Base-by-base conservation (phyloP, 2,113 vertebrate genomes). In the Anolis sagrei region DNA sequence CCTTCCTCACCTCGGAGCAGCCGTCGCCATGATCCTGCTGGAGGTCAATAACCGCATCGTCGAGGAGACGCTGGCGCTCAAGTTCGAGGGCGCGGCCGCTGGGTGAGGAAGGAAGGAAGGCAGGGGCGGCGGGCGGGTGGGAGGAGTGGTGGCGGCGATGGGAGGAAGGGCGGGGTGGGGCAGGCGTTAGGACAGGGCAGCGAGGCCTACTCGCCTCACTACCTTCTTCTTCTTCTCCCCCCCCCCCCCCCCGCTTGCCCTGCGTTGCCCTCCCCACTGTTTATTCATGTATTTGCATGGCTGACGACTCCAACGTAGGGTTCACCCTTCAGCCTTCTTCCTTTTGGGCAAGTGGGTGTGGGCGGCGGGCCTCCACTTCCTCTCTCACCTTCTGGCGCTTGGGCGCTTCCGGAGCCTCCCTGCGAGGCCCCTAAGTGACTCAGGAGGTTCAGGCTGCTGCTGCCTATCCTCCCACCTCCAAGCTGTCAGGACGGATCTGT, bases 21-120 rank as follows among this genome's bases (percentile, higher is more conserved):
- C 87, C 89, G 93, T 96, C 96, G 96, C 95, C 92, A 99, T 99
- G 98, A 99, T 99, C 97, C 97, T 99, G 95, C 96, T 99, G 95
- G 98, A 99, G 97, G 98, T 99, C 90, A 99, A 99, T 94, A 99
- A 99, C 97, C 98, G 98, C 90, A 99, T 99, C 92, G 97, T 99
- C 91, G 98, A 99, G 94, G 98, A 99, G 96, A 99, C 98, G 92
- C 96, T 98, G 95, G 89, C 95, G 90, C 94, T 99, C 90, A 99
- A 99, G 96, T 98, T 99, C 92, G 98, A 98, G 92, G 97, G 97
- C 95, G 98, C 98, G 73, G 97, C 97, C 82, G 98, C 97, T 88
- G 98, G 98, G 98, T 99, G 96, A 97, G 97, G 18, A 66, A 51
- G 74, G 61, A 16, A 18, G 61, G 61, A 7, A 8, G 39, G 80